phyloP scores from a whole-genome alignment of 30 jellyfish, hydroid and myxozoan species.

The Clytia hemisphaerica region DNA sequence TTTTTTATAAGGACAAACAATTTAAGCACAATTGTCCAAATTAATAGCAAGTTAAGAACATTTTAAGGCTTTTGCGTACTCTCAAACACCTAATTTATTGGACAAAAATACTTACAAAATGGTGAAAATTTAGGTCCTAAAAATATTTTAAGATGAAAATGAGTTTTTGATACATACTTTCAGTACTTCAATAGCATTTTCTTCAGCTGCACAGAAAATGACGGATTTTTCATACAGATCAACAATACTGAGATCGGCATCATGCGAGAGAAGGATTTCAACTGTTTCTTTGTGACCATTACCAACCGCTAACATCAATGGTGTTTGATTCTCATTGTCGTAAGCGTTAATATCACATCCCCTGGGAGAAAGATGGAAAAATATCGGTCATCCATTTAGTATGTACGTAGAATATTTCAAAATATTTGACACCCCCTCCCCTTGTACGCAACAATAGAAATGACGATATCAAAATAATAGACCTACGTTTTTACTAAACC shows the following conservation, averaged over 20 bases:
- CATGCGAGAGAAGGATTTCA: constrained; percentile 18
- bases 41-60: too few species aligned
- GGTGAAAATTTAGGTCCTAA: too few species aligned
- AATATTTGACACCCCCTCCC: too few species aligned
- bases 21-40: too few species aligned
- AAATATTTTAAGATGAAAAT: too few species aligned
- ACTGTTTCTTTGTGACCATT: constrained; percentile 35
- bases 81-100: too few species aligned
- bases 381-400: neutral
- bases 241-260: constrained; percentile 21
- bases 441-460: too few species aligned
- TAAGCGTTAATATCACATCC: constrained; percentile 41
- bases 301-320: constrained; percentile 48
- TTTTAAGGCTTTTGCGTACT: too few species aligned
- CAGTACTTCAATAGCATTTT: constrained; percentile 36
- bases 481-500: too few species aligned
- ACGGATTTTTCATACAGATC: constrained; percentile 55
- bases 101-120: too few species aligned
- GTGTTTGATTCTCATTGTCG: constrained; percentile 48
- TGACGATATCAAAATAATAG: too few species aligned
- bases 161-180: constrained; percentile 7
- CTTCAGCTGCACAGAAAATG: constrained; percentile 60
- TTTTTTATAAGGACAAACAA: too few species aligned
- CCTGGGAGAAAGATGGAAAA: constrained; percentile 15
- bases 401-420: neutral